These are phyloP conservation scores for Holcopasites calliopsidis DNA, from an alignment of 1,140 invertebrate genomes.

Conservation along the genomic window DNA sequence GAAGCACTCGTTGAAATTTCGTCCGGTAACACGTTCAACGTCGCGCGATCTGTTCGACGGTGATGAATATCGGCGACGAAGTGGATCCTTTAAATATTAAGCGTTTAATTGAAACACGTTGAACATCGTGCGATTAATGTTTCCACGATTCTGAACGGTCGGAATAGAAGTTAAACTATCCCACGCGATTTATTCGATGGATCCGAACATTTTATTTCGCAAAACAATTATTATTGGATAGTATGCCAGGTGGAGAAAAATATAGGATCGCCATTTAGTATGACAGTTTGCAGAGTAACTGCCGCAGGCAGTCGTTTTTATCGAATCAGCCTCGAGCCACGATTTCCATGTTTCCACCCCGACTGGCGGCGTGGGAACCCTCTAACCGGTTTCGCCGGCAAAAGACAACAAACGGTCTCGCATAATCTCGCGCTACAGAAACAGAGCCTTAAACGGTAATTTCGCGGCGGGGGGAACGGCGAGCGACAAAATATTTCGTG, in stretches of 20 bases:
- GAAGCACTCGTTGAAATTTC: neutral
- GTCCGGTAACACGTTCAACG: neutral
- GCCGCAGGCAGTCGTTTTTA: neutral
- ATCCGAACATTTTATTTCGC: no score
- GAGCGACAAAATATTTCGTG: neutral
- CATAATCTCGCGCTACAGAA: no score
- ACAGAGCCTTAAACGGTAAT: constrained; percentile 5
- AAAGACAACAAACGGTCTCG: neutral
- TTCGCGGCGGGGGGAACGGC: neutral
- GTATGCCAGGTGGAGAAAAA: no score
- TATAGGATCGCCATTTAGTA: no score
- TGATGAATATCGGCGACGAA: neutral
- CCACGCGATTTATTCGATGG: no score
- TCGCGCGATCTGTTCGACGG: no score
- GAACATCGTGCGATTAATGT: neutral
- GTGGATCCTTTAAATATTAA: neutral
- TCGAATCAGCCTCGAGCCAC: neutral
- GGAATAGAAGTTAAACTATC: no score
- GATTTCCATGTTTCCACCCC: neutral
- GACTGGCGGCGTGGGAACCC: neutral
- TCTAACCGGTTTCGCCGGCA: neutral
- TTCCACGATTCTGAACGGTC: neutral
- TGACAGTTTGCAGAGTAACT: neutral
- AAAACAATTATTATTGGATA: no score
- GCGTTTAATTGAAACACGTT: no score